Evolutionary conservation across 2,113 vertebrate species (phyloP).

Genomic region (Sciurus niger): DNA sequence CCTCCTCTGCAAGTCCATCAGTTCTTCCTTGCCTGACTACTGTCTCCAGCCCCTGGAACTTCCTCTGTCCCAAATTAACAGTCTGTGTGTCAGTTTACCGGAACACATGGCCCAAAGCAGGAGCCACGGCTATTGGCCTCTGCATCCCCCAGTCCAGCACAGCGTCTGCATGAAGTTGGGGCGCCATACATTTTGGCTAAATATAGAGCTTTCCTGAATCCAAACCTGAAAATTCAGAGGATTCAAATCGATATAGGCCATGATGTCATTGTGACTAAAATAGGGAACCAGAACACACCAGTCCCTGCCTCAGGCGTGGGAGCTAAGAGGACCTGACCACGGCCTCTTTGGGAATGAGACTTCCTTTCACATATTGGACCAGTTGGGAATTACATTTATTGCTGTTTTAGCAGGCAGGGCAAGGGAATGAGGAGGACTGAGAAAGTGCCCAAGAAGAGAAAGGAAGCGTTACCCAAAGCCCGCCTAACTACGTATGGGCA

Average conservation of each 20-base stretch:
- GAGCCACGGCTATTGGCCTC: not conserved
- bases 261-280: not conserved
- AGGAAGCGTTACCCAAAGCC: not conserved
- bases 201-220: not conserved
- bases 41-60: not conserved
- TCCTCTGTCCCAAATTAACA: not conserved
- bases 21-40: not conserved
- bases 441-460: not conserved
- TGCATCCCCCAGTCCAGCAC: not conserved
- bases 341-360: not conserved
- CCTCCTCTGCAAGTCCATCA: not conserved
- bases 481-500: fast-evolving
- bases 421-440: not conserved
- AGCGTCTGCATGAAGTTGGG: not conserved
- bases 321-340: not conserved
- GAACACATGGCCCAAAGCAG: not conserved
- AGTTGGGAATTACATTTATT: too few species aligned
- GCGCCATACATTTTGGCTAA: not conserved
- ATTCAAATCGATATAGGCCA: not conserved
- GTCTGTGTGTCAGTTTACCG: not conserved
- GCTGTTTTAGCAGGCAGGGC: fast-evolving
- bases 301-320: not conserved
- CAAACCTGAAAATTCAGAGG: constrained; percentile 15
- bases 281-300: not conserved
- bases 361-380: not conserved